Percentiles rank a stretch among this genome's conserved stretches.
Conservation (phyloP, 2,113 vertebrate species). For the Myrmophylax atrothorax region DNA sequence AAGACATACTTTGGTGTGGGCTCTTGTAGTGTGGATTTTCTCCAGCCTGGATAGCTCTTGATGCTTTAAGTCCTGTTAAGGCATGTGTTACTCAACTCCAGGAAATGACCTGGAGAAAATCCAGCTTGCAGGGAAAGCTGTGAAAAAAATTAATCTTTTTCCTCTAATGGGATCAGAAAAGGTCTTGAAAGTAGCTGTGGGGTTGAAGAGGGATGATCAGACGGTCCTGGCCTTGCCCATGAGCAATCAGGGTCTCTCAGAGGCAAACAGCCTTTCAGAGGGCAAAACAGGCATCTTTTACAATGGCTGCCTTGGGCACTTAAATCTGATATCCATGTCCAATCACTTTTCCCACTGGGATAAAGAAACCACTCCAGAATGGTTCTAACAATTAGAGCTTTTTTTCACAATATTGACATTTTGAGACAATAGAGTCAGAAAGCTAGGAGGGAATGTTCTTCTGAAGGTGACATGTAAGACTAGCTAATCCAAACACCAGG, state of each 20-base stretch:
- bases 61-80: not conserved
- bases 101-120: not conserved
- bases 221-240: not conserved
- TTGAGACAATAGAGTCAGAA: not conserved
- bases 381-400: not conserved
- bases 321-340: not conserved
- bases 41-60: not conserved
- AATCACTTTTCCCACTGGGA: not conserved
- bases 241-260: accelerated
- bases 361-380: not conserved
- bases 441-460: not conserved
- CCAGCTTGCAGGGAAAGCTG: not conserved
- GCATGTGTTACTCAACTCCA: accelerated
- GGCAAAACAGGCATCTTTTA: not conserved
- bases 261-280: not conserved
- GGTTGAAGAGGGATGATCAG: not conserved
- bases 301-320: not conserved
- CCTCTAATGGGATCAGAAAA: not conserved
- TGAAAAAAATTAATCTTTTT: not conserved
- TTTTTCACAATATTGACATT: not conserved
- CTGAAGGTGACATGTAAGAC: not conserved
- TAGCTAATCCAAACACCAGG: not conserved
- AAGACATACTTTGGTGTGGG: not conserved
- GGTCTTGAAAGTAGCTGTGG: not conserved
- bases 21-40: not conserved